phyloP scores from a whole-genome alignment of 2,113 vertebrate genomes.

The Marmota flaviventris region DNA sequence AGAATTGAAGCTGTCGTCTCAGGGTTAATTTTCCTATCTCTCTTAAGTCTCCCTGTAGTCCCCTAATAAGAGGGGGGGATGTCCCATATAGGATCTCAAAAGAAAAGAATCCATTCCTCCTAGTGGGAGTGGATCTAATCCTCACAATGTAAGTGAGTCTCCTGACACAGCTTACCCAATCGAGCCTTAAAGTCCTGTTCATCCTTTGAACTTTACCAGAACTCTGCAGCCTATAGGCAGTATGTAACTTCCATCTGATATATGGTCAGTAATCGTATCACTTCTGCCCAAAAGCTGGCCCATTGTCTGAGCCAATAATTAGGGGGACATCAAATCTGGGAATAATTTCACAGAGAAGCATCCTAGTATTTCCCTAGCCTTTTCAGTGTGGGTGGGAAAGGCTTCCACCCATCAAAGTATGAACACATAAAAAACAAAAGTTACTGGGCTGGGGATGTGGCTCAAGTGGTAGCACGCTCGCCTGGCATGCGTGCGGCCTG shows the following conservation, averaged over 20 bases:
- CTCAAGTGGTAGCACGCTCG: no score
- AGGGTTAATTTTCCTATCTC: no score
- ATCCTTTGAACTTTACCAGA: no score
- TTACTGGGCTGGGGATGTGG: no score
- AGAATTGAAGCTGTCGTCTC: no score
- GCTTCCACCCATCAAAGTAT: background rate
- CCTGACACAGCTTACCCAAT: background rate
- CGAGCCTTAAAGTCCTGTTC: no score
- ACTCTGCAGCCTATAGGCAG: background rate
- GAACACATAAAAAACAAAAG: background rate
- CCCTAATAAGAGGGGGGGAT: background rate
- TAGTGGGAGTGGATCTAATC: background rate
- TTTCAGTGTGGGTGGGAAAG: background rate
- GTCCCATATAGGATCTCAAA: background rate
- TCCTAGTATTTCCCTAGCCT: background rate
- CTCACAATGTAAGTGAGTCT: background rate
- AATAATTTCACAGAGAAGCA: background rate
- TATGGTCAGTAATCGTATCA: no score
- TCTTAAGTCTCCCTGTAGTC: background rate
- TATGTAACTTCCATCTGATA: background rate
- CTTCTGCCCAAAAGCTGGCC: background rate
- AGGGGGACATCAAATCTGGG: background rate
- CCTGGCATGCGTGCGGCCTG: no score
- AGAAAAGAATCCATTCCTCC: background rate
- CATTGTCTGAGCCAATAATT: background rate